These are phyloP conservation scores for Netta rufina DNA, from an alignment of 2,797 vertebrate species.

Conservation along the genomic window DNA sequence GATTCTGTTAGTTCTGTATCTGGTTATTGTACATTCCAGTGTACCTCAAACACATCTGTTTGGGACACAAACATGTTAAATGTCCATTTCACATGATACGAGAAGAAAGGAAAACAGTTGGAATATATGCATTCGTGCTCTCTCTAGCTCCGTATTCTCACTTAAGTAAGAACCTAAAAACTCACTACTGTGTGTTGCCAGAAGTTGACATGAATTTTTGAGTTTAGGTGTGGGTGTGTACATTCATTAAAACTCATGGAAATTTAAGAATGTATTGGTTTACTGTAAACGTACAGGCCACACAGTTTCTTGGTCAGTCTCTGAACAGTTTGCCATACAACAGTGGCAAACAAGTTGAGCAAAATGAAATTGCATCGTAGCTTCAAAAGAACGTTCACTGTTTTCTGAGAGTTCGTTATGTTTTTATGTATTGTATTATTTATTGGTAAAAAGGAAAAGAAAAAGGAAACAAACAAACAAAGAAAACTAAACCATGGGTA, in stretches of 20 bases:
- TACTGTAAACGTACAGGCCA: background rate
- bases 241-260: background rate
- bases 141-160: background rate
- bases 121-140: background rate
- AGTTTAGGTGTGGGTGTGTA: background rate
- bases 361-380: background rate
- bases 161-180: background rate
- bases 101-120: background rate
- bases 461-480: fast-evolving
- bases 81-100: background rate
- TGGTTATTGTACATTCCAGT: background rate
- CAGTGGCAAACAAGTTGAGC: background rate
- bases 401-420: background rate
- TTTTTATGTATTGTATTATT: background rate
- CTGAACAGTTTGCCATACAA: background rate
- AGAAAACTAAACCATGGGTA: background rate
- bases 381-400: background rate
- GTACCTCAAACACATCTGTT: background rate
- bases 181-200: background rate
- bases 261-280: background rate
- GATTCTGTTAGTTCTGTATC: background rate
- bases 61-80: background rate
- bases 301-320: background rate
- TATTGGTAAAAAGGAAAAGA: background rate
- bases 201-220: background rate